phyloP scores from a whole-genome alignment of 2,797 vertebrate genomes.

The Myotis pilosus region DNA sequence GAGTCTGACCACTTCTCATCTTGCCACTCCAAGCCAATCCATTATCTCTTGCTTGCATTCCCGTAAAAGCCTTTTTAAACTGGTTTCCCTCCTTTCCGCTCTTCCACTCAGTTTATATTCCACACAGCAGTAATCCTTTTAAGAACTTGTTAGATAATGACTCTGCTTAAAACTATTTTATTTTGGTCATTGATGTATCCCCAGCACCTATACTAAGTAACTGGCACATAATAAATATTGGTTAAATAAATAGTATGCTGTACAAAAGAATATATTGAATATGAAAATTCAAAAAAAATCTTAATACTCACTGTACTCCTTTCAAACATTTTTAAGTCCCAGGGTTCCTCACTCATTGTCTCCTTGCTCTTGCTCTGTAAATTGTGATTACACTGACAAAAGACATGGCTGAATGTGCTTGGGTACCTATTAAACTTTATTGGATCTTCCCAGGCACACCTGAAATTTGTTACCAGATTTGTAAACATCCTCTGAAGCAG shows the following conservation, averaged over 20 bases:
- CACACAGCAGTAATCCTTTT: neutral
- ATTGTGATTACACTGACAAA: neutral
- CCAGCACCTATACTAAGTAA: neutral
- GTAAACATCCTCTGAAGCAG: neutral
- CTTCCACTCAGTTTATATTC: neutral
- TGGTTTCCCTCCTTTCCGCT: neutral
- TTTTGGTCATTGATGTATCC: neutral
- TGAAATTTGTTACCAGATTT: neutral
- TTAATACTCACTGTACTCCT: neutral
- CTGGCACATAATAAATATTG: neutral
- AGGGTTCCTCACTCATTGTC: neutral
- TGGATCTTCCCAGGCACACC: neutral
- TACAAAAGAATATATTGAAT: neutral
- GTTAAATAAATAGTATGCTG: neutral
- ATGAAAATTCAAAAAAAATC: neutral
- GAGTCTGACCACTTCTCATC: neutral
- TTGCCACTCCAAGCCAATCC: neutral
- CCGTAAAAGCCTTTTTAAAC: neutral
- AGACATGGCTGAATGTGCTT: constrained; percentile 11
- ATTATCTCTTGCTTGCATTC: neutral
- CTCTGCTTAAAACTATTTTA: neutral
- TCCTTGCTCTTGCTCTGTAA: constrained; percentile 19
- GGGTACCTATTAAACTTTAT: neutral
- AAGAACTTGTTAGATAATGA: neutral
- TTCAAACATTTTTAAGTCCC: neutral